Percentiles rank a stretch among this genome's conserved stretches.
These are phyloP conservation scores for Dryobota labecula DNA, from an alignment of 2,888 invertebrate species.

Conservation along the genomic window DNA sequence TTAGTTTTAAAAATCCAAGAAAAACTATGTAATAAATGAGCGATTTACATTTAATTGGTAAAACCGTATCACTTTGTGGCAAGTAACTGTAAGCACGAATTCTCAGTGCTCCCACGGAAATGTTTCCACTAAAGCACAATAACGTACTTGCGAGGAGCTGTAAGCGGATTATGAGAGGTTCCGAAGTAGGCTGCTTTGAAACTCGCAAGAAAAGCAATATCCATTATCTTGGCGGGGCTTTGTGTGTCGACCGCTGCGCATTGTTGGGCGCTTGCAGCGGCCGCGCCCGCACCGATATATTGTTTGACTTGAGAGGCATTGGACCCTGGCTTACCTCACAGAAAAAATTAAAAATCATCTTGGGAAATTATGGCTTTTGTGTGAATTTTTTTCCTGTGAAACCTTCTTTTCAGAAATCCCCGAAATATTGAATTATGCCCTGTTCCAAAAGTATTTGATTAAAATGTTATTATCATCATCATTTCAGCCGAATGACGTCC, in stretches of 20 bases:
- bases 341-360: constrained; percentile 62
- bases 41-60: constrained; percentile 64
- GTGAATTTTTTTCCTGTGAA: background rate
- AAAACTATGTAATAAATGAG: background rate
- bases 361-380: constrained; percentile 23
- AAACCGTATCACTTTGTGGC: constrained; percentile 73
- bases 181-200: constrained; percentile 89
- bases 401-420: background rate
- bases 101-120: constrained; percentile 76
- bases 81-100: constrained; percentile 75
- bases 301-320: constrained; percentile 76
- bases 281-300: constrained; percentile 71
- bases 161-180: constrained; percentile 90
- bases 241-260: constrained; percentile 82
- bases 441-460: background rate
- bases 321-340: constrained; percentile 67
- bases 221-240: constrained; percentile 88
- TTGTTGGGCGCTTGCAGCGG: constrained; percentile 80
- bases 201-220: constrained; percentile 90
- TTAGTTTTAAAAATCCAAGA: background rate
- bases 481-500: too few species aligned
- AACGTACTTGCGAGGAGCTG: constrained; percentile 84
- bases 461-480: too few species aligned
- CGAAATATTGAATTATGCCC: background rate
- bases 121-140: constrained; percentile 83